Base-by-base conservation (phyloP, 2,113 vertebrate genomes). In the Menidia beryllina region DNA sequence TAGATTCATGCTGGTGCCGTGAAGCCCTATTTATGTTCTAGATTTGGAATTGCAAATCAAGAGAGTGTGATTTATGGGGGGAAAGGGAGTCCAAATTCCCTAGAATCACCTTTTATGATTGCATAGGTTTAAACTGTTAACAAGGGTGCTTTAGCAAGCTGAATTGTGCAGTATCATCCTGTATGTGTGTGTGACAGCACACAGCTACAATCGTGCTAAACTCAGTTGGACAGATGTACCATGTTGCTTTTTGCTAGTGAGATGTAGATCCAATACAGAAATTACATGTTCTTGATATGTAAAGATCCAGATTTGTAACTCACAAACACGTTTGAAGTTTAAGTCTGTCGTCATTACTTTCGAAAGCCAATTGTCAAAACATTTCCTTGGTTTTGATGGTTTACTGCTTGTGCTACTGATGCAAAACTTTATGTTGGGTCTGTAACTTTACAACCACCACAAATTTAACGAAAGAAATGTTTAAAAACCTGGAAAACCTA, bases 91-190 rank as follows among this genome's bases (percentile, higher is more conserved):
- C 88, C 76, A 81, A 88, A 86, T 89, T 87, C 85, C 80, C 67
- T 17, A 51, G 81, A 76, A 86, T 93, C 79, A 83, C 87, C 87
- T 87, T 91, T 93, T 82, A 90, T 89, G 83, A 86, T 76, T 65
- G 24, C 55, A 67, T 81, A 88, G 88, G 87, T 93, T 93, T 93
- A 90, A 91, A 92, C 92, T 92, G 91, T 93, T 93, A 93, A 92
- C 92, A 92, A 86, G 88, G 85, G 84, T 77, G 73, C 90, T 91
- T 93, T 82, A 86, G 86, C 65, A 74, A 83, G 79, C 73, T 89
- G 86, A 91, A 93, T 90, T 91, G 86, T 85, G 77, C 75, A 71
- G 71, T 80, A 88, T 85, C 82, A 88, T 86, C 72, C 83, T 47
- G 72, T 81, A 53, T 75, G 26, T 73, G 79, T 83, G 24, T 52